Base-by-base conservation (phyloP, 2,797 vertebrate species). In the Tolypeutes matacus region DNA sequence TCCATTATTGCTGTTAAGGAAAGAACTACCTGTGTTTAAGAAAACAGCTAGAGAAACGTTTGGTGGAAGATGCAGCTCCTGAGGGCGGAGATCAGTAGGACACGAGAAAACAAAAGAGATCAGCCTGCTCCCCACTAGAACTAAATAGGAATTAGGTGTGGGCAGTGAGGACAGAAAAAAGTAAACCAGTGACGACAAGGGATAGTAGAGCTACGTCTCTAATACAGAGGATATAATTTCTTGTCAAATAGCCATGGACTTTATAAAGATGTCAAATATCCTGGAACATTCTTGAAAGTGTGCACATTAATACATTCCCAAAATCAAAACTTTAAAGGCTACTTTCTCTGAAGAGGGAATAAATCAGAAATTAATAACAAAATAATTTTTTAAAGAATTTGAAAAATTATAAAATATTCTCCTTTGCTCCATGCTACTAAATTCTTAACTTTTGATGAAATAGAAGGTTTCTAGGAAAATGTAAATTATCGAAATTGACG, bases 371-470 rank as follows among this genome's bases (percentile, higher is more conserved):
- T 9, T 70, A n/a, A 67, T 13, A 89, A 27, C 46, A 91, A 86
- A 84, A 81, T 53, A 85, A 90, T 86, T 81, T 53, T 49, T 49
- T 5, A 82, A 75, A 23, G 14, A 36, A 75, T 67, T 93, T 81
- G 18, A 75, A 95, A 94, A 78, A 73, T 56, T 34, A 56, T 3
- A 64, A 80, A 90, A 81, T 82, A 49, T 39, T 90, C 49, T 36
- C 60, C 7, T 86, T 67, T 83, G 29, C 34, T 82, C 31, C 77
- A 2, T 73, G 42, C 75, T 36, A 76, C 27, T 76, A 82, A 36
- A 53, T 82, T 20, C 77, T 49, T 62, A 65, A 77, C 60, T 90
- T 96, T 62, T 49, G 29, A 75, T 42, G 18, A 96, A 62, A 89
- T 7, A n/a, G 42, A 81, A 39, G 31, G 29, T 34, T 80, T 93